A percentile compares a stretch with the other conserved stretches of the same genome.
These are phyloP conservation scores for Deilephila porcellus DNA, from an alignment of 2,888 invertebrate genomes.

Conservation along the genomic window DNA sequence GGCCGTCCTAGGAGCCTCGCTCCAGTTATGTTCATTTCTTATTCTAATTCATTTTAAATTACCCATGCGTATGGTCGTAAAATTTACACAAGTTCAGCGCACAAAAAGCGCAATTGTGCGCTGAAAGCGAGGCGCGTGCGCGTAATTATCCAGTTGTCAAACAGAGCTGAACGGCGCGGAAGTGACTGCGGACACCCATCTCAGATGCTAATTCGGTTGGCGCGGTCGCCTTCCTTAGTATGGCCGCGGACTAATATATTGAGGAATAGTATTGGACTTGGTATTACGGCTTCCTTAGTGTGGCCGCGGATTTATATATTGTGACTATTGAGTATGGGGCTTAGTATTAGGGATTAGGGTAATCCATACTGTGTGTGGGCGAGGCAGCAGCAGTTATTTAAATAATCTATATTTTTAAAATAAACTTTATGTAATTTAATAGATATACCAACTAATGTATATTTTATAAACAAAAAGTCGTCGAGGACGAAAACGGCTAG, in stretches of 20 bases:
- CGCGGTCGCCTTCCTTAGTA: slow-evolving; percentile 34
- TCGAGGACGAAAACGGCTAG: no score
- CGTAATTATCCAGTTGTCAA: slow-evolving; percentile 59
- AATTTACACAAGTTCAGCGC: slow-evolving; percentile 34
- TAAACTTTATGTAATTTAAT: no score
- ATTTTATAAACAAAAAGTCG: no score
- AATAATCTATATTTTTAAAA: no score
- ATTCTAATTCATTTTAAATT: neutral
- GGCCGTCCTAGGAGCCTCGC: no score
- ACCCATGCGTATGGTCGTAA: neutral
- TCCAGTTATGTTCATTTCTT: no score
- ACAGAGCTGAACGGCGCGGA: slow-evolving; percentile 71
- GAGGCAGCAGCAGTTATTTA: no score
- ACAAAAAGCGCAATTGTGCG: slow-evolving; percentile 44
- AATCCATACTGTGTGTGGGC: no score
- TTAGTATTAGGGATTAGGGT: no score
- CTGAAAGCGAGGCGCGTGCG: slow-evolving; percentile 39
- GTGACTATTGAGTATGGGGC: no score
- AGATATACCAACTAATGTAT: no score
- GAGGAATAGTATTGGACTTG: neutral
- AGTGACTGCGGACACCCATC: slow-evolving; percentile 51
- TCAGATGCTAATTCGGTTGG: slow-evolving; percentile 55
- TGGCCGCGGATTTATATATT: neutral
- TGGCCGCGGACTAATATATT: neutral
- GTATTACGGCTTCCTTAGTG: neutral